phyloP scores from a whole-genome alignment of 2,113 vertebrate genomes.

The Eretmochelys imbricata region DNA sequence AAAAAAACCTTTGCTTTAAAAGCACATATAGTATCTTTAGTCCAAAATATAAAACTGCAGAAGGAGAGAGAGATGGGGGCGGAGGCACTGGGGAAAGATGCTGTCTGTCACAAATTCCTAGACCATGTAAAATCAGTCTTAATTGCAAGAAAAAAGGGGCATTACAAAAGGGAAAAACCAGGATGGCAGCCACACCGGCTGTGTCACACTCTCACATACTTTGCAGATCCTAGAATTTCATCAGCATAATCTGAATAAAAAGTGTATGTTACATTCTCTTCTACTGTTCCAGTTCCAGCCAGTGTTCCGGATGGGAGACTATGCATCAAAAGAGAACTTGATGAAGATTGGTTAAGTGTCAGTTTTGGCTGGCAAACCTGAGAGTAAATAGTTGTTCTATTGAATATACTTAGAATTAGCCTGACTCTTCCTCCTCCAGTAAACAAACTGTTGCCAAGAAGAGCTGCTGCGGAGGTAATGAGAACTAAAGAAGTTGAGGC shows the following conservation, averaged over 20 bases:
- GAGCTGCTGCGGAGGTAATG: neutral
- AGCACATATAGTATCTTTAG: neutral
- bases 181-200: neutral
- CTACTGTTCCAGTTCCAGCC: neutral
- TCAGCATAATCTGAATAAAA: neutral
- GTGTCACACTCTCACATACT: neutral
- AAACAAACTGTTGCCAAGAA: neutral
- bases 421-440: neutral
- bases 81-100: neutral
- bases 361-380: neutral
- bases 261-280: neutral
- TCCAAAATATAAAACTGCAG: neutral
- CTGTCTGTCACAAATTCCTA: neutral
- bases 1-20: neutral
- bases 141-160: neutral
- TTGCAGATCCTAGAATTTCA: neutral
- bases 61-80: neutral
- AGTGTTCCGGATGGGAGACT: neutral
- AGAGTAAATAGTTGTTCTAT: neutral
- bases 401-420: neutral
- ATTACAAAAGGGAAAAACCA: neutral
- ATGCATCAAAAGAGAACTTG: neutral
- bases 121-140: neutral
- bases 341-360: neutral
- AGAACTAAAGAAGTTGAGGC: neutral